Evolutionary conservation across 2,888 invertebrate species (phyloP).

Genomic region (Nephrotoma appendiculata): DNA sequence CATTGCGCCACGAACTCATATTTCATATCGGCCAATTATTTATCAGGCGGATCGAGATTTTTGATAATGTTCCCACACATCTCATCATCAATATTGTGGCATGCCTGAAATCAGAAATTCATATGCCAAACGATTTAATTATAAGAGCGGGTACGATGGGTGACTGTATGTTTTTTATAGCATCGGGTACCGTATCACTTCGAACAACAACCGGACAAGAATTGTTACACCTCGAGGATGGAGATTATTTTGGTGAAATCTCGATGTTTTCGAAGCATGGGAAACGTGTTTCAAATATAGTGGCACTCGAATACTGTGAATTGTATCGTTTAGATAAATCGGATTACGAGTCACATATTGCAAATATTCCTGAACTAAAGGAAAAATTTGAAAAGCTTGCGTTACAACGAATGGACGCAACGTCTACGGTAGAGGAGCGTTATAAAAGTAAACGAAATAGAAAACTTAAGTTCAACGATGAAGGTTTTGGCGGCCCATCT

Average conservation of each 20-base stretch:
- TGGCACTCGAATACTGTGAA: slow-evolving; percentile 31
- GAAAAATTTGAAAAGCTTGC: neutral
- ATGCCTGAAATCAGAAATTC: slow-evolving; percentile 40
- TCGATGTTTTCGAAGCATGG: slow-evolving; percentile 18
- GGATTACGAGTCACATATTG: neutral
- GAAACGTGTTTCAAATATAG: slow-evolving; percentile 26
- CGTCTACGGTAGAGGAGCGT: neutral
- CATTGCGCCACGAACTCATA: neutral
- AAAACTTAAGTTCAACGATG: too few relatives aligned
- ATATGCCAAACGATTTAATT: slow-evolving; percentile 44
- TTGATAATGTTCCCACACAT: slow-evolving; percentile 35
- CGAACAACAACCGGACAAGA: slow-evolving; percentile 45
- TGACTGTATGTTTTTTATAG: slow-evolving; percentile 49
- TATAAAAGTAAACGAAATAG: too few relatives aligned
- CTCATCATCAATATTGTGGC: slow-evolving; percentile 37
- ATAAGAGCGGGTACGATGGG: slow-evolving; percentile 42
- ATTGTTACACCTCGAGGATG: slow-evolving; percentile 41
- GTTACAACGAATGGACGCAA: neutral
- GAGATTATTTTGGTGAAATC: slow-evolving; percentile 38
- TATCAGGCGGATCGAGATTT: slow-evolving; percentile 39
- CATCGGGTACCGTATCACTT: slow-evolving; percentile 44
- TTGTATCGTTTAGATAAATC: slow-evolving; percentile 26
- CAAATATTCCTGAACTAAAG: neutral
- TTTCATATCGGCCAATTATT: slow-evolving; percentile 22
- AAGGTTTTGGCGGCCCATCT: too few relatives aligned